Conservation (phyloP, 2,888 invertebrate genomes). For the Mesoligia furuncula region DNA sequence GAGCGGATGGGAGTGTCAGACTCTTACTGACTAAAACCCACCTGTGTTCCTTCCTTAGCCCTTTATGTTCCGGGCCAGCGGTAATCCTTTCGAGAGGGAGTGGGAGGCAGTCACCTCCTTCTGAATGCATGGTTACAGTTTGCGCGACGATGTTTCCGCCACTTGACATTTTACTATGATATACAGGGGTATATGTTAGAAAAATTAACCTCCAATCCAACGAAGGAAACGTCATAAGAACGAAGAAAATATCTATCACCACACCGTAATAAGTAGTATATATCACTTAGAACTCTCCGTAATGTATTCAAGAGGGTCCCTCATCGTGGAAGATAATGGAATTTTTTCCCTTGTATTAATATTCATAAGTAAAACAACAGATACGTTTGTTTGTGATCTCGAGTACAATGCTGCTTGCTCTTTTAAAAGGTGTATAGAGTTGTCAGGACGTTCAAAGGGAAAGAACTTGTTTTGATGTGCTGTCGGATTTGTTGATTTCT, state of each 20-base stretch:
- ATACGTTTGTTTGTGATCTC: slow-evolving; percentile 61
- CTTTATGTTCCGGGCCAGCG: too few relatives aligned
- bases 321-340: slow-evolving; percentile 66
- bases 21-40: too few relatives aligned
- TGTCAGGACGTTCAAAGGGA: slow-evolving; percentile 31
- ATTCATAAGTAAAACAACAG: slow-evolving; percentile 66
- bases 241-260: slow-evolving; percentile 47
- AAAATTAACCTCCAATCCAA: slow-evolving; percentile 3
- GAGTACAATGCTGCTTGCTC: slow-evolving; percentile 47
- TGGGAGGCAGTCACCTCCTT: too few relatives aligned
- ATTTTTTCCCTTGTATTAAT: slow-evolving; percentile 65
- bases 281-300: slow-evolving; percentile 60
- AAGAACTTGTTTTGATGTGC: slow-evolving; percentile 27
- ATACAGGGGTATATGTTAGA: too few relatives aligned
- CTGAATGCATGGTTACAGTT: too few relatives aligned
- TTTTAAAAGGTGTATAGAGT: slow-evolving; percentile 53
- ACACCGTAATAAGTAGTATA: slow-evolving; percentile 56
- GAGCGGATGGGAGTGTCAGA: too few relatives aligned
- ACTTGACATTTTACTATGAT: too few relatives aligned
- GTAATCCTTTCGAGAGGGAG: too few relatives aligned
- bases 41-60: too few relatives aligned
- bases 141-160: too few relatives aligned
- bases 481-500: slow-evolving; percentile 1
- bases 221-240: slow-evolving; percentile 13
- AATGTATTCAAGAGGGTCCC: slow-evolving; percentile 63